Evolutionary conservation across 2,888 invertebrate species (phyloP).

Genomic region (Oithona nana): DNA sequence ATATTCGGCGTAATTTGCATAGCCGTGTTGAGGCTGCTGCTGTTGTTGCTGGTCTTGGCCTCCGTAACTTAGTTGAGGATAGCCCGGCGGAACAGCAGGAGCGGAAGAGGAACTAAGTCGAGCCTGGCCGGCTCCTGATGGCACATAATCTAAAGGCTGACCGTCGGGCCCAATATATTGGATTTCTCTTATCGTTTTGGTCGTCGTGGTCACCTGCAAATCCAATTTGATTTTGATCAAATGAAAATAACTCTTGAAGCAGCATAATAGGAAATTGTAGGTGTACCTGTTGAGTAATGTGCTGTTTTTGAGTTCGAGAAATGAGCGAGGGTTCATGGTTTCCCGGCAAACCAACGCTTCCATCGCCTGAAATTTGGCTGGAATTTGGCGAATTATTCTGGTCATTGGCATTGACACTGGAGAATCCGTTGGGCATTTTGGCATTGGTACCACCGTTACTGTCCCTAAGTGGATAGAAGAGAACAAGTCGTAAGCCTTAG

Average conservation of each 20-base stretch:
- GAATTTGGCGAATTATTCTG: constrained; percentile 8
- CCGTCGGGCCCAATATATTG: constrained; percentile 38
- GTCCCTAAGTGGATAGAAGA: background rate
- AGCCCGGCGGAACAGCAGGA: constrained; percentile 22
- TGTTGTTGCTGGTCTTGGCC: constrained; percentile 39
- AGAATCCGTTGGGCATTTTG: background rate
- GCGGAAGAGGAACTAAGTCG: background rate
- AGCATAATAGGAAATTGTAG: background rate
- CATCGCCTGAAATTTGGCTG: constrained; percentile 3
- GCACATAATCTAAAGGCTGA: constrained; percentile 20
- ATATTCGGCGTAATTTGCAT: constrained; percentile 23
- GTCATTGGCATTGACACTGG: no score
- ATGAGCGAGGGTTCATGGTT: constrained; percentile 30
- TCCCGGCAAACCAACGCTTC: background rate
- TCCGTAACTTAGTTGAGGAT: constrained; percentile 34
- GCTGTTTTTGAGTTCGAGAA: constrained; percentile 44
- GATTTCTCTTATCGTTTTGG: constrained; percentile 42
- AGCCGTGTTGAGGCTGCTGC: constrained; percentile 29
- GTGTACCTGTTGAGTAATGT: constrained; percentile 41
- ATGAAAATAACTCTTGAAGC: background rate
- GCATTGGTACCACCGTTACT: background rate
- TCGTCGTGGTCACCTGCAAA: constrained; percentile 44
- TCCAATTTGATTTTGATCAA: no score
- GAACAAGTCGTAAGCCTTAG: background rate
- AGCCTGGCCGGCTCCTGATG: background rate